Evolutionary conservation across 2,113 vertebrate species (phyloP).

Genomic region (Canis aureus): DNA sequence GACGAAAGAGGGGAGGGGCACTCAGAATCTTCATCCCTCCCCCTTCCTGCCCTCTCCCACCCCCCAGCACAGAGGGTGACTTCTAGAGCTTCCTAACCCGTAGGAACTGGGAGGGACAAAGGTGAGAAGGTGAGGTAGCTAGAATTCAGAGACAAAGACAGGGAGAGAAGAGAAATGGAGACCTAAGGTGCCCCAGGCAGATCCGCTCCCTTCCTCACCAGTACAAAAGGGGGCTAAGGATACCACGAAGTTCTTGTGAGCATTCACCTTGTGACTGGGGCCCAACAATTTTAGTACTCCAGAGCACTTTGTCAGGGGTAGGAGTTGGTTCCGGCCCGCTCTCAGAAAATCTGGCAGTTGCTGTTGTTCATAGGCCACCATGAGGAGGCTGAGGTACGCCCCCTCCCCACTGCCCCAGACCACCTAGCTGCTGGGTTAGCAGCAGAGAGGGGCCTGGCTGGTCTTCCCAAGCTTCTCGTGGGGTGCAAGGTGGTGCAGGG

Average conservation of each 20-base stretch:
- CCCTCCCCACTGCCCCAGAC: neutral
- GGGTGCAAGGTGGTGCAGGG: neutral
- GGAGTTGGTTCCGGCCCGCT: neutral
- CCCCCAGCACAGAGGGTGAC: neutral
- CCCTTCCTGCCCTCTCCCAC: too few relatives aligned
- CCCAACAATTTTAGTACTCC: rapidly evolving
- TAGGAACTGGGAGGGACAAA: neutral
- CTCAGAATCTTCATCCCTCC: neutral
- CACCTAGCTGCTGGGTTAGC: neutral
- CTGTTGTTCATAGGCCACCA: neutral
- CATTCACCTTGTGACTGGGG: neutral
- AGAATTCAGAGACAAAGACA: neutral
- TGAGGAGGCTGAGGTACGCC: neutral
- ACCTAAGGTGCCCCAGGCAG: neutral
- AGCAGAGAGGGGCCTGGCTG: neutral
- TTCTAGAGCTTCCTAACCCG: neutral
- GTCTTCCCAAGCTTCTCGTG: neutral
- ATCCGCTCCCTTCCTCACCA: neutral
- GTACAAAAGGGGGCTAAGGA: neutral
- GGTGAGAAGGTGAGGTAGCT: neutral
- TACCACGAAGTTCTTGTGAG: too few relatives aligned
- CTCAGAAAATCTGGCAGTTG: neutral
- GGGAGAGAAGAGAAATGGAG: neutral
- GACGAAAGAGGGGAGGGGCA: neutral
- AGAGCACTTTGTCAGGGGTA: neutral